Percentiles rank a stretch among this genome's conserved stretches.
These are phyloP conservation scores for Phoebastria nigripes DNA, from an alignment of 2,797 vertebrate genomes.

Conservation along the genomic window DNA sequence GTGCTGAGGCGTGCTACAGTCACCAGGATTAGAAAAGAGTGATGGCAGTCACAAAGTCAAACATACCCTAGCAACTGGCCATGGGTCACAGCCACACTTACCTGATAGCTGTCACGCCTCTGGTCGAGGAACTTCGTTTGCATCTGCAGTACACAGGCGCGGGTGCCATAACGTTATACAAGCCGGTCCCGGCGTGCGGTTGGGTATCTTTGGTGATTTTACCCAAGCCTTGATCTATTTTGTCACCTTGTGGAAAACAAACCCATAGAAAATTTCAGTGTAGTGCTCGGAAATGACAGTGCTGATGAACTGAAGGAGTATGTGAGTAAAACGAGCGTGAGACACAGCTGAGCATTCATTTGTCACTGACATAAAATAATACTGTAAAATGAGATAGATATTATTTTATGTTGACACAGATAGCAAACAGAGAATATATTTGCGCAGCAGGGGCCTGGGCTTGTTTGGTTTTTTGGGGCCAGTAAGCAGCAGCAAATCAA, in stretches of 20 bases:
- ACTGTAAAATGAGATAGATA: not conserved
- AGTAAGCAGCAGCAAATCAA: not conserved
- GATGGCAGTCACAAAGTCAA: not conserved
- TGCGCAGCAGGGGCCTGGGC: not conserved
- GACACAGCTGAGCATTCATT: not conserved
- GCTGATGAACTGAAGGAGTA: not conserved
- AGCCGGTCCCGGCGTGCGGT: fast-evolving
- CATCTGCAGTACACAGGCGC: fast-evolving
- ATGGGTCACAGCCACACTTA: fast-evolving
- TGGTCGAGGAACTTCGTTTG: too few species aligned
- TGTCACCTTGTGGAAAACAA: not conserved
- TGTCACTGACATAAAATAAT: not conserved
- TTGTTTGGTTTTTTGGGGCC: not conserved
- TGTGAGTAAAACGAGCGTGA: not conserved
- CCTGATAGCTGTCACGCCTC: not conserved
- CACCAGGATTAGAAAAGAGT: not conserved
- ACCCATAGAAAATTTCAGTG: fast-evolving
- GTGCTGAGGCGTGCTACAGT: not conserved
- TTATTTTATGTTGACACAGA: not conserved
- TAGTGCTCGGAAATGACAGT: not conserved
- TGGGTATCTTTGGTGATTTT: not conserved
- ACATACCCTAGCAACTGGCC: not conserved
- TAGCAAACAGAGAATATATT: not conserved
- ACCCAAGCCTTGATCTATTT: not conserved
- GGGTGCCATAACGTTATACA: fast-evolving